A percentile compares a stretch with the other conserved stretches of the same genome.
phyloP scores from a whole-genome alignment of 2,797 vertebrate species.

The Poeciliopsis gracilis region DNA sequence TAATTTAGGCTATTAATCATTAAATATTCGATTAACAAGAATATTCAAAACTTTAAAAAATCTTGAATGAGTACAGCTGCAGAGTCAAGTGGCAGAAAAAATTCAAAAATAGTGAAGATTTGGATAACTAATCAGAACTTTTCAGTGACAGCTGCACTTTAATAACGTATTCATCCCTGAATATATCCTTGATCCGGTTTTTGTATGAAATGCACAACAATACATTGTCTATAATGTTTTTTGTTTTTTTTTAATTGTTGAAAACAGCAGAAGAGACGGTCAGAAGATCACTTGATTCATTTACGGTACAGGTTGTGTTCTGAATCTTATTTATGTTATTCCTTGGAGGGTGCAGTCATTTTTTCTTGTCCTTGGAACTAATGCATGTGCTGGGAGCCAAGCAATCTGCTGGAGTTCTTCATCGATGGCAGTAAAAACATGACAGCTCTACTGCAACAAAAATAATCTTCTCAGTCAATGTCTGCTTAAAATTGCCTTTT shows the following conservation, averaged over 20 bases:
- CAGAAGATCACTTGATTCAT: slow-evolving; percentile 63
- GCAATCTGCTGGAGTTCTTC: slow-evolving; percentile 71
- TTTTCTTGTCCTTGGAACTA: slow-evolving; percentile 57
- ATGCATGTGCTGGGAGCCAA: slow-evolving; percentile 50
- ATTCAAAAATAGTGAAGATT: not conserved
- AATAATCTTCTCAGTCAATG: slow-evolving; percentile 64
- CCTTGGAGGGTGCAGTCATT: slow-evolving; percentile 37
- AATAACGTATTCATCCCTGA: not conserved
- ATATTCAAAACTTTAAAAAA: not conserved
- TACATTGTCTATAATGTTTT: not conserved
- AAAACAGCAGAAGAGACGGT: slow-evolving; percentile 33
- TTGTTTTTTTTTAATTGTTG: not conserved
- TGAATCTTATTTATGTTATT: slow-evolving; percentile 61
- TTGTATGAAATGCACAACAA: not conserved
- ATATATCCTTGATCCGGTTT: not conserved
- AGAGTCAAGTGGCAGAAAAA: not conserved
- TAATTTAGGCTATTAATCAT: not conserved
- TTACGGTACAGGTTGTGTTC: slow-evolving; percentile 55
- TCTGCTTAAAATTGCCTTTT: slow-evolving; percentile 43
- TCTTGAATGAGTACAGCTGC: not conserved
- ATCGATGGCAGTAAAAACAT: slow-evolving; percentile 53
- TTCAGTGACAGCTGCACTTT: not conserved
- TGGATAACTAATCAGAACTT: not conserved
- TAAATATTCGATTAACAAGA: not conserved
- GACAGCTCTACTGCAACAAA: slow-evolving; percentile 49